Evolutionary conservation across 2,888 invertebrate species (phyloP).

Genomic region (Melitaea athalia): DNA sequence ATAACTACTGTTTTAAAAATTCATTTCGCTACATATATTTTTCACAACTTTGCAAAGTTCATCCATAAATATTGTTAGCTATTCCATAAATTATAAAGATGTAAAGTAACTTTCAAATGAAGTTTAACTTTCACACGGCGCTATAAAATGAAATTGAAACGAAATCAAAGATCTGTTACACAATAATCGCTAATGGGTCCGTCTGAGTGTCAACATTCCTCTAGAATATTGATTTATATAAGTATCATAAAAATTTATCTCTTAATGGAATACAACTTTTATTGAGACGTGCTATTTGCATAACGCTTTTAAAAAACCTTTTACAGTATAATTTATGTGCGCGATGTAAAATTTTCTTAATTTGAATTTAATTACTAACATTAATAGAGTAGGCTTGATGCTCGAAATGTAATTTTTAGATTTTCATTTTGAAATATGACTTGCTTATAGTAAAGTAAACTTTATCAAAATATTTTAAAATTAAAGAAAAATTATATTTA

Average conservation of each 20-base stretch:
- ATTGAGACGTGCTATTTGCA: constrained; percentile 9
- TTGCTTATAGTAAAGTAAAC: too few relatives aligned
- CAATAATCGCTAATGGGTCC: constrained; percentile 3
- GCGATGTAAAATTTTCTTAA: constrained; percentile 6
- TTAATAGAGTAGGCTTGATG: background rate
- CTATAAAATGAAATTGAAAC: constrained; percentile 5
- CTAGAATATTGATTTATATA: constrained; percentile 3
- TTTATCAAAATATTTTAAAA: too few relatives aligned
- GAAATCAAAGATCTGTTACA: constrained; percentile 4
- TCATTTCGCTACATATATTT: constrained; percentile 1
- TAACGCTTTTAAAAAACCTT: constrained; percentile 13
- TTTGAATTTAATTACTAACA: constrained; percentile 5
- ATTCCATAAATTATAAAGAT: background rate
- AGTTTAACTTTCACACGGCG: background rate
- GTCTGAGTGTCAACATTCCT: constrained; percentile 3
- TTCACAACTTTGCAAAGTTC: background rate
- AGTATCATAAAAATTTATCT: constrained; percentile 7
- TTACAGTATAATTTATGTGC: constrained; percentile 2
- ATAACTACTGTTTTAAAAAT: background rate
- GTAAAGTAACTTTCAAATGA: background rate
- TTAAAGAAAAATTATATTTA: too few relatives aligned
- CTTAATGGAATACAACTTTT: constrained; percentile 11
- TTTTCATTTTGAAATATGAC: background rate
- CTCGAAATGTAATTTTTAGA: background rate
- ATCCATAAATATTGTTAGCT: background rate